Evolutionary conservation across 2,797 vertebrate genomes (phyloP).

Genomic region (Thalassophryne amazonica): DNA sequence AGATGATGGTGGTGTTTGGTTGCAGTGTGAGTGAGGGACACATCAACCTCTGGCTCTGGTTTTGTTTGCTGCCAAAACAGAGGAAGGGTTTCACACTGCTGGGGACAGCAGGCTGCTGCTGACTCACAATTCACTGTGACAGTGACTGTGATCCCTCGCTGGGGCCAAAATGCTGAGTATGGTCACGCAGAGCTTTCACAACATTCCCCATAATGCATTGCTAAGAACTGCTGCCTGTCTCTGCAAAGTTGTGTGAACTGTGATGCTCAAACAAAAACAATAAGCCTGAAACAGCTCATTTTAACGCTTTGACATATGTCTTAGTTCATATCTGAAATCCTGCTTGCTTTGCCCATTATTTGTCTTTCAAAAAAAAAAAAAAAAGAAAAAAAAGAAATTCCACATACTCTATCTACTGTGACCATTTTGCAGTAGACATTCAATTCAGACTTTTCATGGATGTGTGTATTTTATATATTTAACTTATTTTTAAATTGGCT

Average conservation of each 20-base stretch:
- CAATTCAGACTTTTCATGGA: too few relatives aligned
- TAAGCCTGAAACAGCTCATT: too few relatives aligned
- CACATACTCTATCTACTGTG: too few relatives aligned
- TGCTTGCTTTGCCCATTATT: too few relatives aligned
- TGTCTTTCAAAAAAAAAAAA: too few relatives aligned
- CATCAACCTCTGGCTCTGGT: constrained; percentile 14
- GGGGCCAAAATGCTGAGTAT: constrained; percentile 48
- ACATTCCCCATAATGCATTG: constrained; percentile 51
- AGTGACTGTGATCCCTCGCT: constrained; percentile 26
- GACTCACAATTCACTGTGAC: constrained; percentile 55
- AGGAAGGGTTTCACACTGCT: constrained; percentile 42
- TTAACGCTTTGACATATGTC: too few relatives aligned
- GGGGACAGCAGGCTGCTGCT: constrained; percentile 43
- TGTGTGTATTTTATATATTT: too few relatives aligned
- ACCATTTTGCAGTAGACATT: too few relatives aligned
- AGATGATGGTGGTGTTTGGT: constrained; percentile 34
- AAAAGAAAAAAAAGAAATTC: too few relatives aligned
- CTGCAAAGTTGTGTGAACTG: constrained; percentile 46
- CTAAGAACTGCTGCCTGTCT: constrained; percentile 49
- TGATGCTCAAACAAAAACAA: constrained; percentile 20
- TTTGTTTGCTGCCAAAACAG: constrained; percentile 28
- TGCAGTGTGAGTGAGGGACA: constrained; percentile 14
- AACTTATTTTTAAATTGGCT: too few relatives aligned
- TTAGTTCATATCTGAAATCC: too few relatives aligned
- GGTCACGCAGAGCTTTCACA: constrained; percentile 36